phyloP scores from a whole-genome alignment of 1,140 invertebrate species.

The Dinoponera quadriceps region DNA sequence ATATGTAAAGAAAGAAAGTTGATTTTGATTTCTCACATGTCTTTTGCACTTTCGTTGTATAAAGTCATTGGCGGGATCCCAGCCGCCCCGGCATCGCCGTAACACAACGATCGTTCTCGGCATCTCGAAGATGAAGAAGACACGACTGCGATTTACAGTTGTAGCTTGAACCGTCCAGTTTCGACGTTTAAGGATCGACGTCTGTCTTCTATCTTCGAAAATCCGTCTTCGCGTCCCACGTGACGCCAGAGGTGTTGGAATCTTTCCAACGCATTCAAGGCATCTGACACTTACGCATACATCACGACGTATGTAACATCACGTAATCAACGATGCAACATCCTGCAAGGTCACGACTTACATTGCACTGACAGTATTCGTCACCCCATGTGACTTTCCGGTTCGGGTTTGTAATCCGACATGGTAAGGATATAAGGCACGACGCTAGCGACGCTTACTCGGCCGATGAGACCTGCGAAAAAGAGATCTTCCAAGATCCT shows the following conservation, averaged over 20 bases:
- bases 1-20: constrained; percentile 57
- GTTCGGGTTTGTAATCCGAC: constrained; percentile 85
- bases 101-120: too few relatives aligned
- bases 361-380: constrained; percentile 76
- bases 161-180: too few relatives aligned
- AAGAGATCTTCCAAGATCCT: constrained; percentile 96
- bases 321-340: constrained; percentile 37
- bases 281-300: constrained; percentile 61
- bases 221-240: too few relatives aligned
- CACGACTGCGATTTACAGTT: too few relatives aligned
- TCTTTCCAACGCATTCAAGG: constrained; percentile 50
- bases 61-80: constrained; percentile 31
- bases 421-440: constrained; percentile 96
- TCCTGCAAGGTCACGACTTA: constrained; percentile 67
- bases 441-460: constrained; percentile 95
- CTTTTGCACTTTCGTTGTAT: constrained; percentile 52
- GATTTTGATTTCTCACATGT: constrained; percentile 30
- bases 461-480: constrained; percentile 96
- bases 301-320: constrained; percentile 31
- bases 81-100: too few relatives aligned
- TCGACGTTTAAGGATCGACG: too few relatives aligned
- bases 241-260: too few relatives aligned
- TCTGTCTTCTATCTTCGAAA: too few relatives aligned
- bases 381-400: constrained; percentile 83
- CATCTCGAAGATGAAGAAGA: too few relatives aligned